phyloP scores from a whole-genome alignment of 1,140 invertebrate genomes.

The Wasmannia auropunctata region DNA sequence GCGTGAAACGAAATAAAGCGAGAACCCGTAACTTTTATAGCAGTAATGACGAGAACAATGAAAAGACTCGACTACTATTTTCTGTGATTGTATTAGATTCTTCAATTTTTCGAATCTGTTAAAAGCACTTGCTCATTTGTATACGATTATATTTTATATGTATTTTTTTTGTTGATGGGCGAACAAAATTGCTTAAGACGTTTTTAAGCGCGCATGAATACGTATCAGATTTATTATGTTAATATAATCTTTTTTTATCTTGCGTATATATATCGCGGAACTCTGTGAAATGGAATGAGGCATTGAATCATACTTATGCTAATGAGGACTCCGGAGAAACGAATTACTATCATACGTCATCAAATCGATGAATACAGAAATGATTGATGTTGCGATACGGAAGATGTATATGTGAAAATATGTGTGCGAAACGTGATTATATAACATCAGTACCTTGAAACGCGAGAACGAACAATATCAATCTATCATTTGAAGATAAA shows the following conservation, averaged over 20 bases:
- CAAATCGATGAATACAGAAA: constrained; percentile 5
- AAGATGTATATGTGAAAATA: constrained; percentile 9
- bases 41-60: background rate
- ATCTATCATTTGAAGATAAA: background rate
- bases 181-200: background rate
- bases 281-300: background rate
- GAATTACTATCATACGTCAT: constrained; percentile 8
- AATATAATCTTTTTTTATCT: constrained; percentile 25
- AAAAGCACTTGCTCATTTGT: background rate
- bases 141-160: background rate
- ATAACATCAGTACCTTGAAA: background rate
- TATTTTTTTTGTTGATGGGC: background rate
- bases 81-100: background rate
- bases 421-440: background rate
- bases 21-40: constrained; percentile 10
- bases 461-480: background rate
- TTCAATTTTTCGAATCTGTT: background rate
- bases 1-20: constrained; percentile 17
- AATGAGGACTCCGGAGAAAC: constrained; percentile 23
- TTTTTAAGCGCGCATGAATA: background rate
- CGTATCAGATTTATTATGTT: background rate
- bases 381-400: constrained; percentile 5
- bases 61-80: constrained; percentile 2
- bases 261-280: background rate
- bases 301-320: constrained; percentile 17